These are phyloP conservation scores for Malurus splendens DNA, from an alignment of 2,797 vertebrate species.

Conservation along the genomic window DNA sequence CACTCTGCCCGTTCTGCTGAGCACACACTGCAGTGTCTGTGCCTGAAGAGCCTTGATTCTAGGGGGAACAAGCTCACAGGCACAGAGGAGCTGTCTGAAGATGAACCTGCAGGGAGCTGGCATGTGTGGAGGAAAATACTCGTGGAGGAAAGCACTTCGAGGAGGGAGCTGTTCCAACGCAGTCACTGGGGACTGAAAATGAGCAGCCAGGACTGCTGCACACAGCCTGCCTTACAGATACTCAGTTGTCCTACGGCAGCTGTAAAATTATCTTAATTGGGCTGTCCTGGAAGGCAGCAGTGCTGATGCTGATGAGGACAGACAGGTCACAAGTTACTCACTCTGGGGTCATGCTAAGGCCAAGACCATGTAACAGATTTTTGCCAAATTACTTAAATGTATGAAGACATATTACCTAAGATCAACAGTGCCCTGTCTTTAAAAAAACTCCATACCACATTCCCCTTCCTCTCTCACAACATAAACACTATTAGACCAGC, in stretches of 20 bases:
- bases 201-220: neutral
- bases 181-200: neutral
- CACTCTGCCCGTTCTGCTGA: neutral
- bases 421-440: neutral
- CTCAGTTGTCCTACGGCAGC: neutral
- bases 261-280: constrained; percentile 11
- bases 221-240: neutral
- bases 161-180: neutral
- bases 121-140: neutral
- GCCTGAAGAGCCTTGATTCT: neutral
- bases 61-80: neutral
- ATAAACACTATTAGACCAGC: neutral
- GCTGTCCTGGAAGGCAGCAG: neutral
- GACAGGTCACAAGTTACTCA: constrained; percentile 18
- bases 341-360: neutral
- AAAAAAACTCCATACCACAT: neutral
- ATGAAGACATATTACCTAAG: neutral
- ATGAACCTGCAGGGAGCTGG: neutral
- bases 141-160: neutral
- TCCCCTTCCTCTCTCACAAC: neutral
- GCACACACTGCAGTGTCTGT: neutral
- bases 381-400: neutral
- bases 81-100: neutral
- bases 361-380: neutral
- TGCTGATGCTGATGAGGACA: neutral